Conservation (phyloP, 2,888 invertebrate genomes). For the Acanthopleura granulata region DNA sequence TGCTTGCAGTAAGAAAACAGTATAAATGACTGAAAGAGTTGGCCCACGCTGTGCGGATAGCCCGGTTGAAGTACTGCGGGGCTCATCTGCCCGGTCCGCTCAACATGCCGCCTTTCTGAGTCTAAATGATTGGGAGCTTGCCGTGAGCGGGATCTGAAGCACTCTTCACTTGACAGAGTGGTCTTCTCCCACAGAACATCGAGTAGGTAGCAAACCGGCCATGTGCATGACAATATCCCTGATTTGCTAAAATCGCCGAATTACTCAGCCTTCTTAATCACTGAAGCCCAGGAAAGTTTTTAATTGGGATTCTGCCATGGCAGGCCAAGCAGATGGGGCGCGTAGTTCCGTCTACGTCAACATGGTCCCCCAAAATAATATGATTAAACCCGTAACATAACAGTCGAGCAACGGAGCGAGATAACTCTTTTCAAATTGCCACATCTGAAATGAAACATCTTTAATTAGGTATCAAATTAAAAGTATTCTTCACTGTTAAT, state of each 20-base stretch:
- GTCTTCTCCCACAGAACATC: neutral
- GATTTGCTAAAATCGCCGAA: slow-evolving; percentile 19
- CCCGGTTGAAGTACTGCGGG: neutral
- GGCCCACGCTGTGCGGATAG: neutral
- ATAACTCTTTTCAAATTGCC: too few species aligned
- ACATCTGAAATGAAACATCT: too few species aligned
- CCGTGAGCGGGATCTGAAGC: neutral
- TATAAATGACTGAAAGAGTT: neutral
- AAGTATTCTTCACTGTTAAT: too few species aligned
- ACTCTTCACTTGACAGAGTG: slow-evolving; percentile 18
- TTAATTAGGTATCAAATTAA: too few species aligned
- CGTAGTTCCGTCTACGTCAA: neutral
- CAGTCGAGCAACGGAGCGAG: too few species aligned
- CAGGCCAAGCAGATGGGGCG: slow-evolving; percentile 6
- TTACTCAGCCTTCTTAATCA: slow-evolving; percentile 14
- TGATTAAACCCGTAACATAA: too few species aligned
- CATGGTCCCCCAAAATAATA: neutral
- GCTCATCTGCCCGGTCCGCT: slow-evolving; percentile 5
- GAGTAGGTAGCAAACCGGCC: slow-evolving; percentile 14
- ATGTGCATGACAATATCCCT: slow-evolving; percentile 20
- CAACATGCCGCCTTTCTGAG: slow-evolving; percentile 16
- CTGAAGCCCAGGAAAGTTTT: slow-evolving; percentile 14
- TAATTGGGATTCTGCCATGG: slow-evolving; percentile 8
- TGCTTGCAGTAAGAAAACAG: slow-evolving; percentile 17
- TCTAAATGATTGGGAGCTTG: slow-evolving; percentile 17